Conservation (phyloP, 2,797 vertebrate genomes). For the Clarias platycephalus region DNA sequence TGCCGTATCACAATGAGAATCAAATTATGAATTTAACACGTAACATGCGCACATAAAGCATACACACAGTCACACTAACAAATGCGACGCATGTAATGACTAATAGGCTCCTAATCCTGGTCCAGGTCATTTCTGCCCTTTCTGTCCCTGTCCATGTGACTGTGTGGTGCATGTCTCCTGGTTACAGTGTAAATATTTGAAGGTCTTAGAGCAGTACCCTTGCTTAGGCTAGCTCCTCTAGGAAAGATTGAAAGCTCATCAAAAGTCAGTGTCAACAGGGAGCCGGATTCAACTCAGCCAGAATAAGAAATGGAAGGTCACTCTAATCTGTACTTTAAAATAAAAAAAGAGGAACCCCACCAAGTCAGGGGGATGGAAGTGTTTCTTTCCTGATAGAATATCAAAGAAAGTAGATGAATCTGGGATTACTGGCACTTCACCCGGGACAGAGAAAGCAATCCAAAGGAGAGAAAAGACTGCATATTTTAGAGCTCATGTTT, state of each 20-base stretch:
- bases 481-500: not conserved
- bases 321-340: conserved; percentile 2
- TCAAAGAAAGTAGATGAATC: conserved; percentile 14
- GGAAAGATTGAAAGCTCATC: conserved; percentile 34
- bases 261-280: conserved; percentile 23
- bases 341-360: not conserved
- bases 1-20: not conserved
- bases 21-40: not conserved
- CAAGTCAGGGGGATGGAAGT: not conserved
- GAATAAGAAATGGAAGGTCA: conserved; percentile 14
- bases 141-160: not conserved
- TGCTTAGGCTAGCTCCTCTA: conserved; percentile 42
- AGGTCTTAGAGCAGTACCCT: conserved; percentile 48
- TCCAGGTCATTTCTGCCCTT: conserved; percentile 15
- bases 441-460: not conserved
- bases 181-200: conserved; percentile 69
- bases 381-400: conserved; percentile 7
- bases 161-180: conserved; percentile 52
- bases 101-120: conserved; percentile 54
- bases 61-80: not conserved
- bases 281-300: not conserved
- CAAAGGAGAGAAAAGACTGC: not conserved
- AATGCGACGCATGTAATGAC: conserved; percentile 22
- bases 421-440: not conserved
- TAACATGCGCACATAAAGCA: not conserved